These are phyloP conservation scores for Anneissia japonica DNA, from an alignment of 35 echinoderm and acorn worm genomes.

Conservation along the genomic window DNA sequence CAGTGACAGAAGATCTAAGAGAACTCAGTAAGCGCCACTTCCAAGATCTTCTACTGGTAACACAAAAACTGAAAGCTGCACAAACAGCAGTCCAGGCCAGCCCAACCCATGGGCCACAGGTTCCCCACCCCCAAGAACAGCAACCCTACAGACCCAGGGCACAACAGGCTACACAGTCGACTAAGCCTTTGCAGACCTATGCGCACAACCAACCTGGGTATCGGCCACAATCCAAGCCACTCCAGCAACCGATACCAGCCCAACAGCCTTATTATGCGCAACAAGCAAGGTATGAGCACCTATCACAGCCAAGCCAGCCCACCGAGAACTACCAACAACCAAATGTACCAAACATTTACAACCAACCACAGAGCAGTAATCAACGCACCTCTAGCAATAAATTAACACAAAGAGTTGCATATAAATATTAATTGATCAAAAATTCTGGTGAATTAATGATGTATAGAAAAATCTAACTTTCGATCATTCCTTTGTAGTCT, in stretches of 20 bases:
- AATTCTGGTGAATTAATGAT: too few relatives aligned
- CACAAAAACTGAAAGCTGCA: neutral
- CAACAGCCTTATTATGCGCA: neutral
- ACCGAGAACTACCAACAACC: neutral
- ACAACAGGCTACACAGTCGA: neutral
- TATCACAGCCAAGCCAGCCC: neutral
- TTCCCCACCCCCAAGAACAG: neutral
- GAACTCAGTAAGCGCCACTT: conserved; percentile 75
- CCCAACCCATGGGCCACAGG: neutral
- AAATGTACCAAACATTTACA: neutral
- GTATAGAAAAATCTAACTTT: too few relatives aligned
- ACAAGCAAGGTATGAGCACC: neutral
- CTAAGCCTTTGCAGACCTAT: neutral
- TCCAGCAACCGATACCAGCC: neutral
- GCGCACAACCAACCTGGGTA: neutral
- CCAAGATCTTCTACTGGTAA: conserved; percentile 43
- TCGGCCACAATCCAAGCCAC: neutral
- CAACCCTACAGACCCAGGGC: neutral
- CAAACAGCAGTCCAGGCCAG: neutral
- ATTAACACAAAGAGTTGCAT: neutral
- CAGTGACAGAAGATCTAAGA: conserved; percentile 80
- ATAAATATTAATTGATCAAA: neutral
- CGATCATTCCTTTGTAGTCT: too few relatives aligned
- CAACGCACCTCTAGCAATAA: neutral
- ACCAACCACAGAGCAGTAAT: neutral